Conservation (phyloP, 2,888 invertebrate genomes). For the Eilema griseolum region DNA sequence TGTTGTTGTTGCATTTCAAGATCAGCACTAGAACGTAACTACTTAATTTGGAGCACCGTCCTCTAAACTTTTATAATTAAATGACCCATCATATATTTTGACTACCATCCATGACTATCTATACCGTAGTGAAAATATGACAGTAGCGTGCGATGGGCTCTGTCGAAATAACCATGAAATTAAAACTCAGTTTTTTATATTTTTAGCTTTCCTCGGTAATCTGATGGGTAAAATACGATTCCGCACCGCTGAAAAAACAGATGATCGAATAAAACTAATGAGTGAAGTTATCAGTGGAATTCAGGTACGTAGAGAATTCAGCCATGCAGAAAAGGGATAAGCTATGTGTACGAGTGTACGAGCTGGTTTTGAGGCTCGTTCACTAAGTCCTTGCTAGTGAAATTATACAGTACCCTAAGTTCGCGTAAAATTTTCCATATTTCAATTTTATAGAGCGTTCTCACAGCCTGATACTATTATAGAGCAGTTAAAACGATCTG, state of each 20-base stretch:
- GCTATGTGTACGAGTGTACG: too few relatives aligned
- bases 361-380: background rate
- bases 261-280: constrained; percentile 96
- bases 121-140: too few relatives aligned
- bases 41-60: too few relatives aligned
- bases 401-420: background rate
- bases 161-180: too few relatives aligned
- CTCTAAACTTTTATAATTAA: too few relatives aligned
- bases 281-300: constrained; percentile 97
- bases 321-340: too few relatives aligned
- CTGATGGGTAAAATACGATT: constrained; percentile 88
- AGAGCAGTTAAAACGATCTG: background rate
- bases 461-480: background rate
- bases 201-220: constrained; percentile 84
- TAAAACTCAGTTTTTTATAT: background rate
- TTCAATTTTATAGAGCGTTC: background rate
- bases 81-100: too few relatives aligned
- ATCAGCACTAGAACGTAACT: too few relatives aligned
- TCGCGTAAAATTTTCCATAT: background rate
- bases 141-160: too few relatives aligned
- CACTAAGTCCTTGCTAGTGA: background rate
- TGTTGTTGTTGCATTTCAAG: too few relatives aligned
- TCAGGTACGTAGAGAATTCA: constrained; percentile 87
- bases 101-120: too few relatives aligned
- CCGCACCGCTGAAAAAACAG: constrained; percentile 94